phyloP scores from a whole-genome alignment of 2,797 vertebrate species.

The Podargus strigoides region DNA sequence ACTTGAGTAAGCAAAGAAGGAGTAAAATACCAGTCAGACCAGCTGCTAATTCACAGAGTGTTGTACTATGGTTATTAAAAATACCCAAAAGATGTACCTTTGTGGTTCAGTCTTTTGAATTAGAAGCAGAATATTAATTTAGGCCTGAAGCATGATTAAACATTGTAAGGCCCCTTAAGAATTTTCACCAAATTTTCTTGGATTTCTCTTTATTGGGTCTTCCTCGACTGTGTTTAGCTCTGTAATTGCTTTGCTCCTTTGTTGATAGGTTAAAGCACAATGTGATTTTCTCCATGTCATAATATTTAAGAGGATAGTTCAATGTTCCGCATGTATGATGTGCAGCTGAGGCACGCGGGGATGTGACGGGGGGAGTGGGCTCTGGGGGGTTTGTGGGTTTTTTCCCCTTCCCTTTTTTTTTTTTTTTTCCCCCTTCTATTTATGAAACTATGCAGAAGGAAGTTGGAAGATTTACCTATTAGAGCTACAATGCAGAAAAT shows the following conservation, averaged over 20 bases:
- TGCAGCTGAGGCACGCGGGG: constrained; percentile 68
- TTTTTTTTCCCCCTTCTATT: background rate
- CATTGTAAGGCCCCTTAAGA: constrained; percentile 82
- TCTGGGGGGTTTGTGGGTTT: background rate
- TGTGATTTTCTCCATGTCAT: constrained; percentile 78
- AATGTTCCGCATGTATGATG: constrained; percentile 62
- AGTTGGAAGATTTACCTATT: background rate
- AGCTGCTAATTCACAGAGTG: constrained; percentile 80
- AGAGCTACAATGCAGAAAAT: background rate
- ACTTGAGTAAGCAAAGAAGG: constrained; percentile 83
- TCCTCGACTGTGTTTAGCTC: constrained; percentile 80
- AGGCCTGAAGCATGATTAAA: constrained; percentile 83
- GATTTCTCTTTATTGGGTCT: constrained; percentile 85
- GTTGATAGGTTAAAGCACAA: constrained; percentile 80
- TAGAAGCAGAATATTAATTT: constrained; percentile 90
- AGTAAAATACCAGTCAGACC: constrained; percentile 81
- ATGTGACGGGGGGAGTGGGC: background rate
- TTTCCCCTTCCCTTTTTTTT: rapidly evolving
- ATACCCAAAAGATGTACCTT: constrained; percentile 84
- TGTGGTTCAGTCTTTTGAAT: constrained; percentile 83
- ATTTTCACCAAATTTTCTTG: constrained; percentile 84
- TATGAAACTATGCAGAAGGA: background rate
- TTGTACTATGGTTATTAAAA: constrained; percentile 85
- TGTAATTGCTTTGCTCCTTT: constrained; percentile 85
- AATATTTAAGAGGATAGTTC: constrained; percentile 76